Evolutionary conservation across 1,140 invertebrate genomes (phyloP).

Genomic region (Parapsyche elsis): DNA sequence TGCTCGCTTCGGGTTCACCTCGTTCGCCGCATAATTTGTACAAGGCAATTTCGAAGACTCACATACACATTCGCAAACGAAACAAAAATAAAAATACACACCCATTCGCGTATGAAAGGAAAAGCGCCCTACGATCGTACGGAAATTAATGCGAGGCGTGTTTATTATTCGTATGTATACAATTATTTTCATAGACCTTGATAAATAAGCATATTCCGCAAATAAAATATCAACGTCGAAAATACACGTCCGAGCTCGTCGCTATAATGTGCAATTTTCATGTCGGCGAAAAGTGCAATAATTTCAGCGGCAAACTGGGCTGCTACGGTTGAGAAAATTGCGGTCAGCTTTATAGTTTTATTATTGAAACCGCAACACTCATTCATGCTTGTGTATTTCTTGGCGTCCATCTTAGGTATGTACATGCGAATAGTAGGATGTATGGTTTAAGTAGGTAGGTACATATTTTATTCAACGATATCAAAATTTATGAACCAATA

Average conservation of each 20-base stretch:
- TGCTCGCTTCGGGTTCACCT: constrained; percentile 3
- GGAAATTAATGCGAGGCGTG: not conserved
- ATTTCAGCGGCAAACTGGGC: not conserved
- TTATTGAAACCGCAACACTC: not conserved
- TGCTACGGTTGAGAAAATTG: not conserved
- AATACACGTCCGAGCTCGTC: not conserved
- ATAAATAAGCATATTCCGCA: not conserved
- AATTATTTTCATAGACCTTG: too few relatives aligned
- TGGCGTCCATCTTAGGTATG: not conserved
- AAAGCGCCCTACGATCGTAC: not conserved
- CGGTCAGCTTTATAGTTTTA: constrained; percentile 4
- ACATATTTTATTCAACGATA: too few relatives aligned
- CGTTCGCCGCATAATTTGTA: constrained; percentile 41
- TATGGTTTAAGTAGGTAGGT: too few relatives aligned
- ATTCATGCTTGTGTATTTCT: not conserved
- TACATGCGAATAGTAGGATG: not conserved
- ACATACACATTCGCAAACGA: not conserved
- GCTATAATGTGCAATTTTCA: not conserved
- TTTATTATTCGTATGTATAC: not conserved
- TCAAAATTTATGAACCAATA: too few relatives aligned
- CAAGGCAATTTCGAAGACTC: constrained; percentile 7
- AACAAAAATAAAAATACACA: too few relatives aligned
- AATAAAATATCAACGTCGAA: not conserved
- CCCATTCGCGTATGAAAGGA: not conserved
- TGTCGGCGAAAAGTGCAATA: not conserved